These are phyloP conservation scores for Allolobophora icterica DNA, from an alignment of 2,888 invertebrate genomes.

Conservation along the genomic window DNA sequence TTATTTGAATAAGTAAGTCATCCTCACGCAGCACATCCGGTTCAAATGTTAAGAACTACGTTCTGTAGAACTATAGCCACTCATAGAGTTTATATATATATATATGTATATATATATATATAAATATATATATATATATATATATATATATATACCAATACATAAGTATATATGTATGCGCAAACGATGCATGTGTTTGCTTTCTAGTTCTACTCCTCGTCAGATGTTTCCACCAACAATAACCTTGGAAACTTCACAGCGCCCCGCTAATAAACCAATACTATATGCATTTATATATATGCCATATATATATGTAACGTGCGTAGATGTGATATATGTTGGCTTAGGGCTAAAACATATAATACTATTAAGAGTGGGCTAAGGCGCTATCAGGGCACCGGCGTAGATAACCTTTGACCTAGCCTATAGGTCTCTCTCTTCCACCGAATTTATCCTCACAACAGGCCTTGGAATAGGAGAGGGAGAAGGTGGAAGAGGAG, in stretches of 20 bases:
- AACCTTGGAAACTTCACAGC: conserved; percentile 11
- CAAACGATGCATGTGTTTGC: conserved; percentile 8
- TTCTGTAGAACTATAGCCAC: too few species aligned
- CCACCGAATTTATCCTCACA: background rate
- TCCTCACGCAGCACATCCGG: too few species aligned
- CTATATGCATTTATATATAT: background rate
- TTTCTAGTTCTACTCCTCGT: background rate
- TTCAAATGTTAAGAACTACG: too few species aligned
- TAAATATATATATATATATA: too few species aligned
- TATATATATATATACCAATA: too few species aligned
- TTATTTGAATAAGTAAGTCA: too few species aligned
- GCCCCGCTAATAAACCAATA: background rate
- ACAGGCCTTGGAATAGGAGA: background rate
- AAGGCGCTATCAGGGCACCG: conserved; percentile 3
- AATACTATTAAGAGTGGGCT: conserved; percentile 17
- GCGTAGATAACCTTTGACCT: conserved; percentile 17
- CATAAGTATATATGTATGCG: background rate
- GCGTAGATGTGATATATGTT: background rate
- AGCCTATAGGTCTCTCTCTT: conserved; percentile 4
- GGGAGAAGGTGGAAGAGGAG: background rate
- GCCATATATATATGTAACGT: too few species aligned
- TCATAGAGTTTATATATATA: too few species aligned
- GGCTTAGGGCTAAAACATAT: conserved; percentile 17
- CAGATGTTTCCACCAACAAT: conserved; percentile 17
- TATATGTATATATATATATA: too few species aligned